Conservation (phyloP, 2,888 invertebrate genomes). For the Neoaliturus tenellus region DNA sequence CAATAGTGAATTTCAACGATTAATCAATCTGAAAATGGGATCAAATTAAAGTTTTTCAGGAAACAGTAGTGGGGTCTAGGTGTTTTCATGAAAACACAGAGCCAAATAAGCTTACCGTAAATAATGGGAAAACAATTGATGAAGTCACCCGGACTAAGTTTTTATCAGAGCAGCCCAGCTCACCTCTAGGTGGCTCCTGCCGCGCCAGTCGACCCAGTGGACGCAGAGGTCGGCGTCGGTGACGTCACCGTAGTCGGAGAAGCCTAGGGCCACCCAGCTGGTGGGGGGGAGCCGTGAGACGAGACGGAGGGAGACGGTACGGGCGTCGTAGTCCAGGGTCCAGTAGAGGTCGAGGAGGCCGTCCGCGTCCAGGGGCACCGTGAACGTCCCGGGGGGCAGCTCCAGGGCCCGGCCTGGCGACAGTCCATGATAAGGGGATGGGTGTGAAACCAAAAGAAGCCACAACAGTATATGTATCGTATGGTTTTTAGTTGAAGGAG, state of each 20-base stretch:
- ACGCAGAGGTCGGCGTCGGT: conserved; percentile 89
- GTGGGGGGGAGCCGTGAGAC: conserved; percentile 69
- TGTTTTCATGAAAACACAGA: too few relatives aligned
- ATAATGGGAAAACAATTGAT: too few relatives aligned
- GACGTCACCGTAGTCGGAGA: conserved; percentile 86
- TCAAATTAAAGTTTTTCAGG: too few relatives aligned
- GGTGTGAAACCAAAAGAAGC: too few relatives aligned
- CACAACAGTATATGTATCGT: too few relatives aligned
- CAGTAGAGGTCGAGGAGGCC: conserved; percentile 73
- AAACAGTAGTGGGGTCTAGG: too few relatives aligned
- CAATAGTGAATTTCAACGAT: too few relatives aligned
- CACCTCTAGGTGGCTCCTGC: conserved; percentile 76
- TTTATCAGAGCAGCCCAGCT: background rate
- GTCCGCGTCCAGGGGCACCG: conserved; percentile 71
- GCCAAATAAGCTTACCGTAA: too few relatives aligned
- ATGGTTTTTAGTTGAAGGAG: too few relatives aligned
- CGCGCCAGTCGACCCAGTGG: conserved; percentile 84
- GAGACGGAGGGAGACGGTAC: conserved; percentile 74
- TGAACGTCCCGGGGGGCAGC: conserved; percentile 43
- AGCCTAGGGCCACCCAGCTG: conserved; percentile 90
- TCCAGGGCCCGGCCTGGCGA: background rate
- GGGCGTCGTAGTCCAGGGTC: conserved; percentile 72
- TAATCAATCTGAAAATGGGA: too few relatives aligned
- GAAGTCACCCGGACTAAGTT: too few relatives aligned
- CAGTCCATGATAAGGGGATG: too few relatives aligned